phyloP scores from a whole-genome alignment of 2,113 vertebrate species.

The Cyrtonyx montezumae region DNA sequence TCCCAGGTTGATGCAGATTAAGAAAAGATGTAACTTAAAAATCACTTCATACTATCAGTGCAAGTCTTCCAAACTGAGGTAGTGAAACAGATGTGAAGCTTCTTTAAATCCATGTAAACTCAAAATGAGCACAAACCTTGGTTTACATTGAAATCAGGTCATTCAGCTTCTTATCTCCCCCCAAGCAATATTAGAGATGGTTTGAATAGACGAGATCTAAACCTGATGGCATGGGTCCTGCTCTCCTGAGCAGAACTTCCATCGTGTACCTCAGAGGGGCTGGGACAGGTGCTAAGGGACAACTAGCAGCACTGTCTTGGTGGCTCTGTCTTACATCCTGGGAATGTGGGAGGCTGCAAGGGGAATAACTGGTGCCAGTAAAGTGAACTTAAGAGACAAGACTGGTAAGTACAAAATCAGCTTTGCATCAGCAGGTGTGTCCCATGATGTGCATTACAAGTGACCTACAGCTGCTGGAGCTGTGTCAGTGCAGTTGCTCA shows the following conservation, averaged over 20 bases:
- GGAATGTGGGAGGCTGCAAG: not conserved
- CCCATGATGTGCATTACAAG: rapidly evolving
- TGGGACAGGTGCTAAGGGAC: not conserved
- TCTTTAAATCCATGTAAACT: not conserved
- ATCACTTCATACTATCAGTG: not conserved
- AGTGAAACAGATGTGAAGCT: not conserved
- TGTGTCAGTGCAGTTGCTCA: not conserved
- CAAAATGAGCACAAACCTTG: not conserved
- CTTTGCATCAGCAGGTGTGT: not conserved
- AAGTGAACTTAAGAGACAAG: not conserved
- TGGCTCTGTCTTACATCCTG: not conserved
- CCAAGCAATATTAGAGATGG: not conserved
- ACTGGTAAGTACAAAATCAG: not conserved
- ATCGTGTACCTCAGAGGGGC: not conserved
- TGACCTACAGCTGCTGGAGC: not conserved
- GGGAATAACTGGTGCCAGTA: not conserved
- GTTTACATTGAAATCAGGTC: not conserved
- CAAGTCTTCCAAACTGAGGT: not conserved
- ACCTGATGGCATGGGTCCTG: not conserved
- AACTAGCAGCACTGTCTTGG: not conserved
- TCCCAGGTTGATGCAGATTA: not conserved
- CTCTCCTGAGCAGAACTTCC: not conserved
- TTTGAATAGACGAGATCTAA: not conserved
- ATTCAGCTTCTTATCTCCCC: not conserved
- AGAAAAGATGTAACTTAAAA: not conserved